Percentiles rank a stretch among this genome's conserved stretches.
phyloP scores from a whole-genome alignment of 1,140 invertebrate species.

The Dinothrombium tinctorium region DNA sequence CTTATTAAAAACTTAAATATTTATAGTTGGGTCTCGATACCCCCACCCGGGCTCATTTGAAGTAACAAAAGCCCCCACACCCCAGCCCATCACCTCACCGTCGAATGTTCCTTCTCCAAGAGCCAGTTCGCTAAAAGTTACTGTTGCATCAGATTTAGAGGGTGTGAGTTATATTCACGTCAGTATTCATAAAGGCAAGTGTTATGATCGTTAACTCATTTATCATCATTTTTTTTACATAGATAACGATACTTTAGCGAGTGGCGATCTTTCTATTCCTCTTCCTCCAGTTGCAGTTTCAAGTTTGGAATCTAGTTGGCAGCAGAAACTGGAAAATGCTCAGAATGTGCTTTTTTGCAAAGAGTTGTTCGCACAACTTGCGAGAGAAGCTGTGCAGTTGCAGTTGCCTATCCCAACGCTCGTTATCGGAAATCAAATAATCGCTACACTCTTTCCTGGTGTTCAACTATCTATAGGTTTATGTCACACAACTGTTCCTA shows the following conservation, averaged over 20 bases:
- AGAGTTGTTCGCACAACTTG: slow-evolving; percentile 79
- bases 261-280: slow-evolving; percentile 22
- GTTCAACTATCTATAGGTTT: slow-evolving; percentile 46
- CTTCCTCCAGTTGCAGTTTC: slow-evolving; percentile 23
- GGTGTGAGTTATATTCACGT: slow-evolving; percentile 89
- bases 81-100: slow-evolving; percentile 20
- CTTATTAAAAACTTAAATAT: neutral
- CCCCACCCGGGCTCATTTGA: slow-evolving; percentile 83
- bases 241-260: slow-evolving; percentile 25
- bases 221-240: slow-evolving; percentile 8
- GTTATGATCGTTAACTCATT: slow-evolving; percentile 1
- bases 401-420: slow-evolving; percentile 80
- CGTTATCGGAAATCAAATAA: slow-evolving; percentile 89
- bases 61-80: slow-evolving; percentile 62
- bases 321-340: slow-evolving; percentile 75
- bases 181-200: slow-evolving; percentile 59
- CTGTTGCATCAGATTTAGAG: slow-evolving; percentile 73
- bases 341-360: slow-evolving; percentile 95
- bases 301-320: slow-evolving; percentile 60
- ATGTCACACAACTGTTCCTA: slow-evolving; percentile 26
- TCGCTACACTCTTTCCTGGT: slow-evolving; percentile 74
- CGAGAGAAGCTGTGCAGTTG: slow-evolving; percentile 75
- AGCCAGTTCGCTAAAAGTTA: slow-evolving; percentile 57
- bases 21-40: slow-evolving; percentile 53
- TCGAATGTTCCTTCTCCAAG: slow-evolving; percentile 23